phyloP scores from a whole-genome alignment of 2,113 vertebrate genomes.

The Gorsachius goisagi region DNA sequence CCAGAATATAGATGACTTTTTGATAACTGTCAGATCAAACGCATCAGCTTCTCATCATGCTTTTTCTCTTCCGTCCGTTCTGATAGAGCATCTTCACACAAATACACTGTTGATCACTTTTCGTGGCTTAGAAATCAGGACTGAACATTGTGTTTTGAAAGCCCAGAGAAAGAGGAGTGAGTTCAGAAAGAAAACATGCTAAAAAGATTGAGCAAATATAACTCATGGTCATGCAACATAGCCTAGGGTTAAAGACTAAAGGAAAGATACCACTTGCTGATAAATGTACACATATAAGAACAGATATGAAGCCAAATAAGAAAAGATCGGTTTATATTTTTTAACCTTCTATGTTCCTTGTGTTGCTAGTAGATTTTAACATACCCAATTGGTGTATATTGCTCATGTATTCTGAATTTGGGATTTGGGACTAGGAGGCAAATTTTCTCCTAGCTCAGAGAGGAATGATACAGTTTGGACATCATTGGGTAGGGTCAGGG shows the following conservation, averaged over 20 bases:
- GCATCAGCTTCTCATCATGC: background rate
- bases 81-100: background rate
- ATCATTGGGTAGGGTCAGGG: background rate
- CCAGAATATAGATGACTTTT: background rate
- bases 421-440: background rate
- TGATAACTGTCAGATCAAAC: background rate
- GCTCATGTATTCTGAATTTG: background rate
- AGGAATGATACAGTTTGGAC: background rate
- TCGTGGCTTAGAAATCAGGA: background rate
- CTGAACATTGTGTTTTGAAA: background rate
- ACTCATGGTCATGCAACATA: background rate
- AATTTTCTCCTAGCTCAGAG: background rate
- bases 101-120: background rate
- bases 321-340: background rate
- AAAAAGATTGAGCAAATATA: background rate
- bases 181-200: background rate
- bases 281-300: background rate
- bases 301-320: background rate
- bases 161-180: background rate
- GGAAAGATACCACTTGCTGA: background rate
- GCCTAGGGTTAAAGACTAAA: background rate
- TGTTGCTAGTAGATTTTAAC: background rate
- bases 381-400: rapidly evolving
- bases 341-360: background rate
- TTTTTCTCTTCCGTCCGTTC: background rate